Evolutionary conservation across 2,888 invertebrate species (phyloP).

Genomic region (Drosophila ochracea): DNA sequence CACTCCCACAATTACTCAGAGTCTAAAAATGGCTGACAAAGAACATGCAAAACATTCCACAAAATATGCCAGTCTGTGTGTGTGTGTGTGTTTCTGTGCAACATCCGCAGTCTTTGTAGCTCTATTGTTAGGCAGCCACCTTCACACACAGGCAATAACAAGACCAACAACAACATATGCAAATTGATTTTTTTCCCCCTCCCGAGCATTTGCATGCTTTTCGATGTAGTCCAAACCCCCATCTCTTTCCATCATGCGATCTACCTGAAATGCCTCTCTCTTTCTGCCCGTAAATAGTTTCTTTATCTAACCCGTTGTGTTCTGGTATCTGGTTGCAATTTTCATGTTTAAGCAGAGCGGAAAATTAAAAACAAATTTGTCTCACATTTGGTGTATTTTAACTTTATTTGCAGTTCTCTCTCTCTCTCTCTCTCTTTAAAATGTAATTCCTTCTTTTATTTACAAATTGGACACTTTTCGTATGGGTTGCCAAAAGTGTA

Average conservation of each 20-base stretch:
- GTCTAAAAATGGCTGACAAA: constrained; percentile 56
- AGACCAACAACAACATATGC: constrained; percentile 68
- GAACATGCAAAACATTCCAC: constrained; percentile 41
- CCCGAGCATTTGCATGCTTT: constrained; percentile 57
- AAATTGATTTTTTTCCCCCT: constrained; percentile 67
- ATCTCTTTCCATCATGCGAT: background rate
- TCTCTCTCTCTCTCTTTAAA: constrained; percentile 3
- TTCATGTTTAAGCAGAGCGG: constrained; percentile 78
- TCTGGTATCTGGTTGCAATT: constrained; percentile 55
- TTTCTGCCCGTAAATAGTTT: constrained; percentile 59
- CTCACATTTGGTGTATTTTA: constrained; percentile 58
- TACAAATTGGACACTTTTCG: constrained; percentile 27
- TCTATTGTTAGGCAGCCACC: constrained; percentile 41
- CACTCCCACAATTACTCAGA: constrained; percentile 19
- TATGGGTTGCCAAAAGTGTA: background rate
- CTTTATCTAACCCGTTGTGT: constrained; percentile 69
- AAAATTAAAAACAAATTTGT: constrained; percentile 81
- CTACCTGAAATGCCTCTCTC: background rate
- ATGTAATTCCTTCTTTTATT: constrained; percentile 24
- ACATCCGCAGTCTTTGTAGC: constrained; percentile 32
- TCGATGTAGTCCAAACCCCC: background rate
- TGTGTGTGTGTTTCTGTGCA: constrained; percentile 17
- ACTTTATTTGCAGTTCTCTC: constrained; percentile 29
- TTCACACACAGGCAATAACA: constrained; percentile 29
- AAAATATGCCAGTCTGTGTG: constrained; percentile 4